A percentile compares a stretch with the other conserved stretches of the same genome.
phyloP scores from a whole-genome alignment of 2,113 vertebrate species.

The Myxocyprinus asiaticus region DNA sequence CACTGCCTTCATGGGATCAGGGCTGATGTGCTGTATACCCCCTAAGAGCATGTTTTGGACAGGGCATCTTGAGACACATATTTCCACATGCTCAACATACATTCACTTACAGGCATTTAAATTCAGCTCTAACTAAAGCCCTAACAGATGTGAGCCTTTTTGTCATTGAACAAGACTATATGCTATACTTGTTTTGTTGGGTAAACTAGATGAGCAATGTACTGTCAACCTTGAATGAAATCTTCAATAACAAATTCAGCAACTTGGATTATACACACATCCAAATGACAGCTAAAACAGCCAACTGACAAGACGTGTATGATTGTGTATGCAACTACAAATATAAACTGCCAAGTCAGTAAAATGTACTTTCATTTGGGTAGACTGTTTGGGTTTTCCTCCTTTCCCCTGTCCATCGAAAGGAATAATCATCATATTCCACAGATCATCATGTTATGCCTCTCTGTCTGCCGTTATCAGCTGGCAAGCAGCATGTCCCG shows the following conservation, averaged over 20 bases:
- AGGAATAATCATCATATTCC: background rate
- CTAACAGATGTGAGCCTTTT: too few species aligned
- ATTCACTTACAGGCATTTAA: background rate
- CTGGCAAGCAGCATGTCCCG: slow-evolving; percentile 19
- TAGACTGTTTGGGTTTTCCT: slow-evolving; percentile 9
- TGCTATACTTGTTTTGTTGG: background rate
- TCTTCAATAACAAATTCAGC: slow-evolving; percentile 1
- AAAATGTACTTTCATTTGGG: background rate
- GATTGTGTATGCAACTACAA: too few species aligned
- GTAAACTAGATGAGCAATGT: background rate
- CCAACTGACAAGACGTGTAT: background rate
- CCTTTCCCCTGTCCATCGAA: slow-evolving; percentile 30
- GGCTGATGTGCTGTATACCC: slow-evolving; percentile 52
- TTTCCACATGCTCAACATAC: background rate
- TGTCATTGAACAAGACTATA: background rate
- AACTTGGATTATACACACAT: background rate
- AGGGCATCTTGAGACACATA: slow-evolving; percentile 40
- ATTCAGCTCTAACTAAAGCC: background rate
- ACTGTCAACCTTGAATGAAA: slow-evolving; percentile 6
- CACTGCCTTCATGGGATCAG: slow-evolving; percentile 85
- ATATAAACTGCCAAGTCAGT: slow-evolving; percentile 9
- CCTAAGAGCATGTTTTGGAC: slow-evolving; percentile 70
- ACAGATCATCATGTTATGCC: background rate
- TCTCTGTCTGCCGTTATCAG: slow-evolving; percentile 29
- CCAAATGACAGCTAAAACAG: background rate